Base-by-base conservation (phyloP, 2,113 vertebrate genomes). In the Andinoacara biseriatus region DNA sequence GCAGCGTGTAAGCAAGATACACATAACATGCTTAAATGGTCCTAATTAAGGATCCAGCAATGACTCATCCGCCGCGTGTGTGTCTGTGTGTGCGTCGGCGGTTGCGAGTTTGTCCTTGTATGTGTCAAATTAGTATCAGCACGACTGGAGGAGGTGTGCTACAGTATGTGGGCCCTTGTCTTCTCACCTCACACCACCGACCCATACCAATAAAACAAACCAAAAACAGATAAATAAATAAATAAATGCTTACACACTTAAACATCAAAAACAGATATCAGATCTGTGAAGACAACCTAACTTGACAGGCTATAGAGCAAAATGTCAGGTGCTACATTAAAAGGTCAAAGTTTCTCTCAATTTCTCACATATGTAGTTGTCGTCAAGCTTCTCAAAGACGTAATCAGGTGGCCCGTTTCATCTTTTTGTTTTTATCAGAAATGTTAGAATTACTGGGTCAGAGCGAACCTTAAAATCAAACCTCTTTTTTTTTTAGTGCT, bases 11-110 rank as follows among this genome's bases (percentile, higher is more conserved):
- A 86, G 79, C 63, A 43, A 86, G 91, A 90, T 90, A 88, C 84
- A 85, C 84, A 85, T 91, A 91, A 86, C 82, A 81, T 90, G 91
- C 92, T 93, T 90, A 92, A 93, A 86, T 77, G 74, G 85, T 76
- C 78, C 83, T 94, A 83, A 90, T 90, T 86, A 89, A 78, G 74
- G 38, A 86, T 76, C 75, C 77, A 62, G 80, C 49, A 60, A 74
- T 91, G 90, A 94, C 76, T 93, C 89, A 89, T 83, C 46, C 65
- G 58, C 10, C 35, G 67, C 35, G 56, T 76, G 57, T 59, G 33
- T 60, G 54, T 78, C 20, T 69, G 15, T 26, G 69, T 75, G 49
- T 67, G 72, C 14, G 74, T 60, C 62, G 24, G 86, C 18, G 67
- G 82, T 67, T 62, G 78, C 24, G 3, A 80, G 49, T 86, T 81